Base-by-base conservation (phyloP, 2,797 vertebrate species). In the Acipenser ruthenus region DNA sequence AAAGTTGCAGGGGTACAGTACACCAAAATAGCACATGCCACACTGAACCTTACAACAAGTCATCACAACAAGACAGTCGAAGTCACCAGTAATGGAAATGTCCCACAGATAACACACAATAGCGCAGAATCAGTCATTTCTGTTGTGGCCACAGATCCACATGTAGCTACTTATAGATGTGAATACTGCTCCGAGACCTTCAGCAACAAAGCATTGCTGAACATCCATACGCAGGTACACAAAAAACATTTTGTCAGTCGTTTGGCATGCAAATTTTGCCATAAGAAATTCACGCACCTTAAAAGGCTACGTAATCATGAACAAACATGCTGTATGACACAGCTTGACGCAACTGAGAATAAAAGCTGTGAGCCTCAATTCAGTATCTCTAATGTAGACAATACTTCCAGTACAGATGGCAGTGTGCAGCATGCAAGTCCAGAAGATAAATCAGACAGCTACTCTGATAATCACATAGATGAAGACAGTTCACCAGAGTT, bases 301-400 rank as follows among this genome's bases (percentile, higher is more conserved):
- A 95, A 93, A 82, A 83, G 94, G 6, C 74, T 96, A 69, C 93
- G 92, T 65, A 91, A 93, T 76, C 97, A 99, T 0, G 94, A 98
- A 67, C 92, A 94, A 72, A 78, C 89, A 67, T 99, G 96, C 65
- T 65, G 84, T 67, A 90, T 85, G 75, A 75, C 87, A 18, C 69
- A 56, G 64, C 86, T 73, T 71, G 67, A 79, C 64, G 59, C 87
- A 0, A 70, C 83, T 64, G 84, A 86, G 13, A 80, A 78, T 51
- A 86, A 89, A 63, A 74, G 73, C 80, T 9, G 82, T 84, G 6
- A 87, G 73, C 67, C 82, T 75, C 69, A 72, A 73, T 75, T 68
- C 50, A 74, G 75, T 37, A 37, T 37, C 52, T 58, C 60, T 11
- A 65, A 70, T 61, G 67, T 72, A 59, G 77, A 80, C 12, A 74